phyloP scores from a whole-genome alignment of 2,113 vertebrate species.

The Eurypyga helias region DNA sequence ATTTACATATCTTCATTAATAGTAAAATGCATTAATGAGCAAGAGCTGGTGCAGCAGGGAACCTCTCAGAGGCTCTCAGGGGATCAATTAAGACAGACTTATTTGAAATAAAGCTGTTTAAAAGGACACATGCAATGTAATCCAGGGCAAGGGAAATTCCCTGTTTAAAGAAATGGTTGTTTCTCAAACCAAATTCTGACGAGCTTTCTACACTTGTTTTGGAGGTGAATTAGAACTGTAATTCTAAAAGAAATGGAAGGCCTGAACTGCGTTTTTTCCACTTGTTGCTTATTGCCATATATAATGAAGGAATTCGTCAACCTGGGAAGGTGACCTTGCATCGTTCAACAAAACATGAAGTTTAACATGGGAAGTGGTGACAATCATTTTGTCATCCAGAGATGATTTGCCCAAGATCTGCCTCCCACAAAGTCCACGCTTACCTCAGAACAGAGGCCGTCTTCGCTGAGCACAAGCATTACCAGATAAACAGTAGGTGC shows the following conservation, averaged over 20 bases:
- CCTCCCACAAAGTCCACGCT: neutral
- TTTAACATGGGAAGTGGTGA: neutral
- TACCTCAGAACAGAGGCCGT: neutral
- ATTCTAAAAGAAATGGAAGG: neutral
- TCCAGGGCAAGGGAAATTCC: neutral
- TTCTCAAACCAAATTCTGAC: neutral
- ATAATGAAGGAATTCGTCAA: neutral
- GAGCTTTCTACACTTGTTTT: neutral
- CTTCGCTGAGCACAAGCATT: neutral
- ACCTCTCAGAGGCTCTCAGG: neutral
- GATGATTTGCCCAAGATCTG: neutral
- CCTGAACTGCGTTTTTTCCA: neutral
- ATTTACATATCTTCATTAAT: slow-evolving; percentile 44
- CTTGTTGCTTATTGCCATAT: neutral
- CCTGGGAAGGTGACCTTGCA: neutral
- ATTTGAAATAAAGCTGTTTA: slow-evolving; percentile 32
- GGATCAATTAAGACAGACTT: slow-evolving; percentile 49
- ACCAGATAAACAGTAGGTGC: neutral
- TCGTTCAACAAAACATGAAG: neutral
- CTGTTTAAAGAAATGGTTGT: neutral
- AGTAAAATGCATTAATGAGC: slow-evolving; percentile 4
- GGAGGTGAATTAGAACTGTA: neutral
- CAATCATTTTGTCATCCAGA: neutral
- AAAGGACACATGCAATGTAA: slow-evolving; percentile 23
- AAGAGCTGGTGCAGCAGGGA: slow-evolving; percentile 23